Evolutionary conservation across 2,113 vertebrate genomes (phyloP), one percentile per base, ranked within the genome.

Genomic region (Anoura caudifer): DNA sequence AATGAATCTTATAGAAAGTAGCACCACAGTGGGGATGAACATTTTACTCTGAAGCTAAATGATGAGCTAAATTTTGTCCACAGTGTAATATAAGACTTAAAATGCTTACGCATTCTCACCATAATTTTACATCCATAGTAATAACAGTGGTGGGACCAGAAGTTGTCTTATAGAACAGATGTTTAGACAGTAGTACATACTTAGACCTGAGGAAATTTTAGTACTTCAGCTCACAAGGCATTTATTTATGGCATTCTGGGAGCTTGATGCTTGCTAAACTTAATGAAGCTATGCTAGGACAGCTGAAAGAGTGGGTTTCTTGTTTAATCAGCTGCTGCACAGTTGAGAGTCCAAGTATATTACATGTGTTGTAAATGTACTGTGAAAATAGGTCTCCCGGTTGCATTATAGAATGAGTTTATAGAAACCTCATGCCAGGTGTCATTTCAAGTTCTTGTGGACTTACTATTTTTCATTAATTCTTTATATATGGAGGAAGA

Each of bases 281-380:
- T 85, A 81, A 87, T 82, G 73, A 95, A 83, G 8, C 65, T 88
- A 12, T 56, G 45, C n/a, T 17, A 70, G 65, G 67, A 63, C 22
- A 93, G 52, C 70, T 28, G 79, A 72, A 93, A 56, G 83, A 93
- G 17, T 54, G 59, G 45, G 3, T 56, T 84, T 85, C 72, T 89
- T 92, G 43, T 76, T 91, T 77, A 92, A 80, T 92, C 86, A 94
- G 85, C 76, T 94, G 59, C 81, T 87, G 20, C 5, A 8, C 80
- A 95, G 87, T 95, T 87, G 91, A 94, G 65, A 93, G 96, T 92
- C 84, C 93, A 88, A 24, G 54, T 91, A 28, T 72, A 70, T 41
- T 95, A 45, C 59, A 5, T 75, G 56, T 61, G 63, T 70, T 96
- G 16, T 76, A 67, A 75, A 89, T 86, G 63, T 95, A 16, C 87